Evolutionary conservation across 2,888 invertebrate species (phyloP), one percentile per base, ranked within the genome.

Genomic region (Rugalucina vietnamica): DNA sequence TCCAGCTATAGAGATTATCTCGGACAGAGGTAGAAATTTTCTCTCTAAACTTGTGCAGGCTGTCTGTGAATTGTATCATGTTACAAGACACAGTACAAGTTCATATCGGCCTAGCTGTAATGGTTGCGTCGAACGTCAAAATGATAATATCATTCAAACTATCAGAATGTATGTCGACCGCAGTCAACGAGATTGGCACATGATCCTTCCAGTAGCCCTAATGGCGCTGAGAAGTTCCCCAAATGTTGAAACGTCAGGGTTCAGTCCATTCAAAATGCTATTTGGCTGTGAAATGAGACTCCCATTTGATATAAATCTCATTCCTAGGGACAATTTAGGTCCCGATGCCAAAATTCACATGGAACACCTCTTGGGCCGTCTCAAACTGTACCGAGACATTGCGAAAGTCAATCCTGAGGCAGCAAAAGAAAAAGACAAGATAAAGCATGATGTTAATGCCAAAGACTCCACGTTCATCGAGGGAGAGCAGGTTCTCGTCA

Each of bases 11-110:
- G n/a, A 54, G 0, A 79, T 87, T 14, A 78, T 87, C 14, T 77
- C 76, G 21, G 88, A 88, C 70, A 57, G 82, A 69, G 87, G 83
- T 27, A 18, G 76, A 27, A 79, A 87, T 29, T 88, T 85, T 32
- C 70, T 85, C 72, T 82, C 84, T 29, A 88, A 85, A 50, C 72
- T 86, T 10, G 79, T 83, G 8, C 79, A 60, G 39, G 88, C 88
- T 21, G 43, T 88, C 18, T 88, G 80, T 80, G 84, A 85, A 60
- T 50, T 88, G 14, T 84, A 83, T 36, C 43, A 83, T 73, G 80
- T 88, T 8, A 57, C 69, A 27, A 49, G 81, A 27, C 78, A 82
- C 32, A 75, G 79, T 43, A 81, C 83, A 2, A 79, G 76, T 36
- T 76, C 71, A 8, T 86, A 86, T 27, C 72, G 82, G 70, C 81